Evolutionary conservation across 2,113 vertebrate genomes (phyloP).

Genomic region (Barbus barbus): DNA sequence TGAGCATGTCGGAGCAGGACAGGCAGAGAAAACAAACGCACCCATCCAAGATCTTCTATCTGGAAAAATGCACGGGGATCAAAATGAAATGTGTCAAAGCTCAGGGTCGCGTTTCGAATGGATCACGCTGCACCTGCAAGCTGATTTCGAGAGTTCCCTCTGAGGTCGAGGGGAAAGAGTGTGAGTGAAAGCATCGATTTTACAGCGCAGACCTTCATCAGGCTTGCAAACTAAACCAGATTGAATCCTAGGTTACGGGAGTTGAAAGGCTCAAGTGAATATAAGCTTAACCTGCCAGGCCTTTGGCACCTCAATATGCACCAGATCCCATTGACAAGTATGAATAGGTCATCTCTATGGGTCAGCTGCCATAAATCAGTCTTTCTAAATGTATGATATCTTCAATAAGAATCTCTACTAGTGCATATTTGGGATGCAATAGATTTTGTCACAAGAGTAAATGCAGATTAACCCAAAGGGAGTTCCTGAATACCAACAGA

Average conservation of each 20-base stretch:
- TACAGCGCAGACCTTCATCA: constrained; percentile 35
- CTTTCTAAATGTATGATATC: too few relatives aligned
- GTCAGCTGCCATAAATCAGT: too few relatives aligned
- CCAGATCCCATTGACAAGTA: too few relatives aligned
- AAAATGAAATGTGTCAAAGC: constrained; percentile 14
- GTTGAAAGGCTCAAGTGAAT: constrained; percentile 65
- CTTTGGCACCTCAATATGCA: neutral
- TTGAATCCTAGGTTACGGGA: constrained; percentile 63
- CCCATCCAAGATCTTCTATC: neutral
- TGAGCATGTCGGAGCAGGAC: constrained; percentile 67
- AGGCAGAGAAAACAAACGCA: constrained; percentile 51
- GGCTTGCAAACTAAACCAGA: constrained; percentile 49
- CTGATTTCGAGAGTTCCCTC: constrained; percentile 15
- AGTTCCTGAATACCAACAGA: neutral
- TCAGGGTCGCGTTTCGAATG: neutral
- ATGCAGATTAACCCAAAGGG: neutral
- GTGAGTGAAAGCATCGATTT: neutral
- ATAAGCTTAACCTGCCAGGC: constrained; percentile 62
- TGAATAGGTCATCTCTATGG: too few relatives aligned
- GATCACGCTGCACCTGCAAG: neutral
- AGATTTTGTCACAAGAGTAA: too few relatives aligned
- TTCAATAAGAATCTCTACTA: too few relatives aligned
- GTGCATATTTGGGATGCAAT: too few relatives aligned
- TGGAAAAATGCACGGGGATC: constrained; percentile 55
- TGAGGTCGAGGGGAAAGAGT: neutral